Percentiles rank a stretch among this genome's conserved stretches.
These are phyloP conservation scores for Sinopyrophorus schimmeli DNA, from an alignment of 2,888 invertebrate genomes.

Conservation along the genomic window DNA sequence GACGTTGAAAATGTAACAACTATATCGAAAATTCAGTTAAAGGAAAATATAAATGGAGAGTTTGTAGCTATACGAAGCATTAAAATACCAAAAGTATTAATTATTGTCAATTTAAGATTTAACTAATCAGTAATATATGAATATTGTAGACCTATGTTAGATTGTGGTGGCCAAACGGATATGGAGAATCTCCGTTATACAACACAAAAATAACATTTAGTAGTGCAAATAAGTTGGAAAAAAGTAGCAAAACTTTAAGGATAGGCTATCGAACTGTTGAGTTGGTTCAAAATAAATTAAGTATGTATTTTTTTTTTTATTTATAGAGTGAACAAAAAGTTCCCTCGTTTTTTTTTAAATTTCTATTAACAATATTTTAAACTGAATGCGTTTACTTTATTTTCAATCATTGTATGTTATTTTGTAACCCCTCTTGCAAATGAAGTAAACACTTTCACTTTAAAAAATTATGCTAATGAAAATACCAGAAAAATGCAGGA, in stretches of 20 bases:
- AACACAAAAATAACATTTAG: constrained; percentile 61
- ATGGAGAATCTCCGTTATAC: constrained; percentile 80
- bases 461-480: too few species aligned
- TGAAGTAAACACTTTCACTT: too few species aligned
- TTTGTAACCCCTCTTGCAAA: too few species aligned
- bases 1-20: not conserved
- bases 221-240: constrained; percentile 48
- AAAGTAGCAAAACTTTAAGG: constrained; percentile 59
- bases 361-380: too few species aligned
- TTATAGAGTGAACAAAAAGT: too few species aligned
- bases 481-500: too few species aligned
- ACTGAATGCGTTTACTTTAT: too few species aligned
- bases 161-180: constrained; percentile 96
- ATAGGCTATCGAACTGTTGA: constrained; percentile 88
- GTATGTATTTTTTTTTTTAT: too few species aligned
- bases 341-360: too few species aligned
- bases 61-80: not conserved
- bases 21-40: not conserved
- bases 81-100: not conserved
- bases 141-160: constrained; percentile 57
- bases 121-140: too few species aligned
- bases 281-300: constrained; percentile 81
- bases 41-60: not conserved
- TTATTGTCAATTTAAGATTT: too few species aligned
- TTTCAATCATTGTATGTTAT: too few species aligned